These are phyloP conservation scores for Heteractis magnifica DNA, from an alignment of 92 coral and sea anemone genomes.

Conservation along the genomic window DNA sequence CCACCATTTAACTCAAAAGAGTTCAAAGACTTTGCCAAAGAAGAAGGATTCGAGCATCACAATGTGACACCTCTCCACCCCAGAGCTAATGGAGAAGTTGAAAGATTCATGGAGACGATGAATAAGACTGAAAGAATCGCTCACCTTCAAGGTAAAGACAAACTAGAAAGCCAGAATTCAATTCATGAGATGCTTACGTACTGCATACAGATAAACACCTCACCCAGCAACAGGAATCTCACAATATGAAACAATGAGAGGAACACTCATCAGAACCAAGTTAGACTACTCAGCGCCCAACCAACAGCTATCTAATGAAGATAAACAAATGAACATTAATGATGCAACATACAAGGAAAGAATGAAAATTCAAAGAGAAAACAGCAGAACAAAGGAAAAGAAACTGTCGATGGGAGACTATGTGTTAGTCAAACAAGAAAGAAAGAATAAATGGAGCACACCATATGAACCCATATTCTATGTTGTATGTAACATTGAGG, in stretches of 20 bases:
- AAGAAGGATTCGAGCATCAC: too few relatives aligned
- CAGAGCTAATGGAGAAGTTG: too few relatives aligned
- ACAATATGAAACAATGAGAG: conserved; percentile 50
- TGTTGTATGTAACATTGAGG: conserved; percentile 28
- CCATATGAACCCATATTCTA: too few relatives aligned
- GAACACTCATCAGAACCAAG: conserved; percentile 46
- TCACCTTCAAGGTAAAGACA: too few relatives aligned
- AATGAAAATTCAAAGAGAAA: conserved; percentile 51
- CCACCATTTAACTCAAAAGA: too few relatives aligned
- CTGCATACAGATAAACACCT: conserved; percentile 63
- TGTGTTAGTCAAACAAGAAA: too few relatives aligned
- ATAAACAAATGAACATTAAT: conserved; percentile 40
- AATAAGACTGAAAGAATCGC: too few relatives aligned
- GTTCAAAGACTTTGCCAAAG: too few relatives aligned
- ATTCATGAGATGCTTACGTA: conserved; percentile 62
- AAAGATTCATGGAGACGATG: too few relatives aligned
- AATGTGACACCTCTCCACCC: too few relatives aligned
- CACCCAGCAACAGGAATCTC: conserved; percentile 68
- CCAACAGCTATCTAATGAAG: conserved; percentile 26
- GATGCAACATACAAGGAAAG: conserved; percentile 61
- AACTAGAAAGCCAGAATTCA: too few relatives aligned
- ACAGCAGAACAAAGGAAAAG: conserved; percentile 49
- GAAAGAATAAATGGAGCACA: too few relatives aligned
- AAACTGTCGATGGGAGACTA: conserved; percentile 57
- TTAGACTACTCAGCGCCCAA: conserved; percentile 48